Percentiles rank a stretch among this genome's conserved stretches.
Evolutionary conservation across 2,797 vertebrate genomes (phyloP).

Genomic region (Chromobotia macracanthus): DNA sequence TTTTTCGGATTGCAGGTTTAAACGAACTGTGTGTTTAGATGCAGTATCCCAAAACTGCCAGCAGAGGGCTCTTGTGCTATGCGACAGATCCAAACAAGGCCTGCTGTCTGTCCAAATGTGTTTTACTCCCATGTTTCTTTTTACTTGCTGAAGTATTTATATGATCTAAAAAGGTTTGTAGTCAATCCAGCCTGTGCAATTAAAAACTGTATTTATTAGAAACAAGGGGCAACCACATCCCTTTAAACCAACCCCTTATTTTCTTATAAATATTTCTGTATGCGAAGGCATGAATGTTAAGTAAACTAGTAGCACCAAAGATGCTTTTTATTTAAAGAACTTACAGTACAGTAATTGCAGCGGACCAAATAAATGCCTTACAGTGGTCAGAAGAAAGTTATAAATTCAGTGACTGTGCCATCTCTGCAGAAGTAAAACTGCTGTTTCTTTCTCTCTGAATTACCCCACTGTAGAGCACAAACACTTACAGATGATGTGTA

Average conservation of each 20-base stretch:
- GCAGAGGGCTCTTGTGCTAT: slow-evolving; percentile 46
- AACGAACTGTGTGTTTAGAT: slow-evolving; percentile 37
- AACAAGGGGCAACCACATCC: neutral
- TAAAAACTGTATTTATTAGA: neutral
- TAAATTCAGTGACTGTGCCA: too few species aligned
- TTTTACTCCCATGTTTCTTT: slow-evolving; percentile 4
- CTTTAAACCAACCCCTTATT: neutral
- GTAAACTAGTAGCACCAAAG: neutral
- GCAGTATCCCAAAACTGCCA: slow-evolving; percentile 46
- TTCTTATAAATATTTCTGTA: neutral
- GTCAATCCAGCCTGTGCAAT: neutral
- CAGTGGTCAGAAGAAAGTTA: too few species aligned
- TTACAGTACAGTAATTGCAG: too few species aligned
- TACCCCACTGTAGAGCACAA: too few species aligned
- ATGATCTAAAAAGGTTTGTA: neutral
- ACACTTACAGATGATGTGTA: too few species aligned
- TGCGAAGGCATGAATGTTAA: neutral
- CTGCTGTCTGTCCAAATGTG: neutral
- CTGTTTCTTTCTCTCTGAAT: too few species aligned
- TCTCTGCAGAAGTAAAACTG: too few species aligned
- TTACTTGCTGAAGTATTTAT: slow-evolving; percentile 30
- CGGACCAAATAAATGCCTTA: too few species aligned
- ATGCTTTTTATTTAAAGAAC: neutral
- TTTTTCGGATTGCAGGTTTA: neutral
- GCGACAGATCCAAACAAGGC: neutral